Base-by-base conservation (phyloP, 2,888 invertebrate species). In the Thereva nobilitata region DNA sequence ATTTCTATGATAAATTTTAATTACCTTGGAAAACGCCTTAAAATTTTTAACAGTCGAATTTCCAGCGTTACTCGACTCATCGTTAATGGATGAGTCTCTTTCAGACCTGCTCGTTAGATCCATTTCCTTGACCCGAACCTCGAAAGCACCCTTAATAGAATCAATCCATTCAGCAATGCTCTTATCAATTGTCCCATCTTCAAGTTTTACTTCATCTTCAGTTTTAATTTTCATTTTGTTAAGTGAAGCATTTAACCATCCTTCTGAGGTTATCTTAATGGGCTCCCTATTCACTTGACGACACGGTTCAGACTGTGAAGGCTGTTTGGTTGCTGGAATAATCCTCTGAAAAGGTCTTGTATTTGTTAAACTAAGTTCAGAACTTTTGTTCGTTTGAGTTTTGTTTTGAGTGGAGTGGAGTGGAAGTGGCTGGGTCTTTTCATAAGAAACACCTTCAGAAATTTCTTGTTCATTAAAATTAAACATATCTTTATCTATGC, bases 21-120 rank as follows among this genome's bases (percentile, higher is more conserved):
- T 67, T 72, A 79, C 80, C 78, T 80, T 80, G 4, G 75, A 73
- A 69, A 80, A 80, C 35, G 74, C 75, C 56, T 80, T 80, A 44
- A 77, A 80, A 68, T 80, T 80, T 65, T 73, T 76, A n/a, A 71
- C 71, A n/a, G 35, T 66, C 5, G 61, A 65, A 42, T 53, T 69
- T 1, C 34, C 4, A 3, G 10, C 23, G 9, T 23, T 44, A 5
- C 34, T 56, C 5, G 9, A 38, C 49, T 68, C 68, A 7, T 55
- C n/a, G 35, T 50, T 50, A 44, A 7, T 12, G 10, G 72, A 66
- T 34, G 34, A 34, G n/a, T 52, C 64, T 10, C 50, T 66, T 35
- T 54, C 67, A 6, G 67, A 50, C 38, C 70, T 67, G 7, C 50
- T 44, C 4, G 64, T 68, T 1, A 78, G 68, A 49, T 69, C 72